phyloP scores from a whole-genome alignment of 2,888 invertebrate genomes.

The Cosmia trapezina region DNA sequence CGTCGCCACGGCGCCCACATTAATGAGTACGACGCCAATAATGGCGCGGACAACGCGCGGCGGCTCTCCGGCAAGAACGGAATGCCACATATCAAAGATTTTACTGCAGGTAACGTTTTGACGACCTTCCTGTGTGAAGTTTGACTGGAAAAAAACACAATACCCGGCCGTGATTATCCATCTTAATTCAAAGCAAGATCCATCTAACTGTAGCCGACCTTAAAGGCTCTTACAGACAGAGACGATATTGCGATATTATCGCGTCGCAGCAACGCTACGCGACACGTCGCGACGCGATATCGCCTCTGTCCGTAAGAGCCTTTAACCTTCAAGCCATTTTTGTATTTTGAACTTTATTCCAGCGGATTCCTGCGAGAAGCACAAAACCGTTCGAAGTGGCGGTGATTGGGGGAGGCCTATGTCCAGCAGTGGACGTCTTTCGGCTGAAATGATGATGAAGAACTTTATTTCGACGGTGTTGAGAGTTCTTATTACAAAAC shows the following conservation, averaged over 20 bases:
- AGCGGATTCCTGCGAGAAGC: too few species aligned
- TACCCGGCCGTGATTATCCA: not conserved
- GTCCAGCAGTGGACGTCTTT: too few species aligned
- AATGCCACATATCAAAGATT: slow-evolving; percentile 98
- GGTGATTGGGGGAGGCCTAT: too few species aligned
- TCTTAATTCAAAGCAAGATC: not conserved
- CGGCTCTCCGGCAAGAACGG: slow-evolving; percentile 98
- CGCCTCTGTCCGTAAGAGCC: too few species aligned
- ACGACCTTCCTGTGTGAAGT: not conserved
- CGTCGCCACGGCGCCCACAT: slow-evolving; percentile 97
- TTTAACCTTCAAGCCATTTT: too few species aligned
- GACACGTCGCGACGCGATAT: too few species aligned
- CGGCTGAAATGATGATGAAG: too few species aligned
- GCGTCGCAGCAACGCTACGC: too few species aligned
- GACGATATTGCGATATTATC: too few species aligned
- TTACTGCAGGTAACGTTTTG: slow-evolving; percentile 92
- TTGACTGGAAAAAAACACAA: not conserved
- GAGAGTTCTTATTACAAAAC: not conserved
- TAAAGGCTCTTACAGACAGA: too few species aligned
- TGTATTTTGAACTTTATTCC: not conserved
- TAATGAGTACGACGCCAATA: slow-evolving; percentile 98
- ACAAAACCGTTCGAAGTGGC: too few species aligned
- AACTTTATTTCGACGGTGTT: too few species aligned
- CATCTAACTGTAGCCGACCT: not conserved
- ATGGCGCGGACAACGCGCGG: slow-evolving; percentile 98